Base-by-base conservation (phyloP, 2,888 invertebrate genomes). In the Andrena flavipes region DNA sequence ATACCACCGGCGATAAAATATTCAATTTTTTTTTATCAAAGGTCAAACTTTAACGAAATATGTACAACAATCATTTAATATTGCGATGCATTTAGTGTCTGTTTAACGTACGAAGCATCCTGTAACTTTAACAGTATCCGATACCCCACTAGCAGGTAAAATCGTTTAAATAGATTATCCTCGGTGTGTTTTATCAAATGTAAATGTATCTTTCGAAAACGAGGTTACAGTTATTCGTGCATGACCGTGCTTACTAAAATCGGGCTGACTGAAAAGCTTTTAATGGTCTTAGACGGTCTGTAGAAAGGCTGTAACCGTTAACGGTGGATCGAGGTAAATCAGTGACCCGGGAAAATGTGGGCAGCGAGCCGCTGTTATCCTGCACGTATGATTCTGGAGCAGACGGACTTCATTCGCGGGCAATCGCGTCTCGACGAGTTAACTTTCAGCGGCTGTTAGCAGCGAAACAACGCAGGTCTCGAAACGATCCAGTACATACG, bases 291-390 rank as follows among this genome's bases (percentile, higher is more conserved):
- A 56, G 29, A 23, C 59, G 23, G 49, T 6, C 8, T 42, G 30
- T 59, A 42, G 59, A 20, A 59, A 59, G 59, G 59, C 68, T 59
- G 48, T 23, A 74, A 63, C 79, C 33, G 74, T 69, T 75, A 75
- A 75, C 74, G 59, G 70, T 75, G 64, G 70, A 75, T 75, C 74
- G 75, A 75, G 70, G 69, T 51, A 60, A 79, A 75, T 79, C 70
- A 70, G 59, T 79, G 79, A 79, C 75, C 75, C 79, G 79, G 13
- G 79, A 69, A 79, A 79, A 70, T 69, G 74, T 69, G 63, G n/a
- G 30, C 74, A 64, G 26, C 68, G 20, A 49, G 30, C 65, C 69
- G 64, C 59, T 70, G 68, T 69, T 79, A 76, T 76, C 54, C 49
- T 60, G 60, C 51, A 49, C 49, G 26, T 26, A 59, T 10, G 62